These are phyloP conservation scores for Camptogramma bilineatum DNA, from an alignment of 2,888 invertebrate species.

Conservation along the genomic window DNA sequence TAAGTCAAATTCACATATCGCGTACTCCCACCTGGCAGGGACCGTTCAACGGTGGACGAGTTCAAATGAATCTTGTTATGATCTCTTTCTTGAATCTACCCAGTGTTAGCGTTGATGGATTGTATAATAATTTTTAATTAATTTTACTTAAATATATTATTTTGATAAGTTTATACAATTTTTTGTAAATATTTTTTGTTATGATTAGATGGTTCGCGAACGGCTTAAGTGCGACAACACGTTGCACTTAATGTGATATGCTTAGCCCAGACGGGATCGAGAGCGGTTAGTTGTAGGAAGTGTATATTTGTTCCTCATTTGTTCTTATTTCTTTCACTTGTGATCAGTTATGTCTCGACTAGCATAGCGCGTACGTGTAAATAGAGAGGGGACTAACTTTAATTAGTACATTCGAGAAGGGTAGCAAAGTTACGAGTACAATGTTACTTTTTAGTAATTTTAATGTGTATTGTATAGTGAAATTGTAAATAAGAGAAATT, in stretches of 20 bases:
- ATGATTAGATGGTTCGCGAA: constrained; percentile 63
- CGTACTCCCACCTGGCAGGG: constrained; percentile 70
- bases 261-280: constrained; percentile 61
- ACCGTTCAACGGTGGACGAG: constrained; percentile 46
- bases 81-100: constrained; percentile 84
- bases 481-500: constrained; percentile 84
- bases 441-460: constrained; percentile 82
- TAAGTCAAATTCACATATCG: constrained; percentile 81
- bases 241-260: constrained; percentile 76
- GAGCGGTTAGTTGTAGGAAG: constrained; percentile 75
- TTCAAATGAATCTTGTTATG: constrained; percentile 82
- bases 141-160: constrained; percentile 70
- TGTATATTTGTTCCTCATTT: constrained; percentile 82
- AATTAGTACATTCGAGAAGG: constrained; percentile 75
- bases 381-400: constrained; percentile 66
- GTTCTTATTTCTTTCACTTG: constrained; percentile 73
- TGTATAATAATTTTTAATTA: constrained; percentile 71
- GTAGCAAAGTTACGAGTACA: constrained; percentile 81
- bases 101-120: constrained; percentile 81
- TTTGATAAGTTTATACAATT: constrained; percentile 78
- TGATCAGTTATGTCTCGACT: constrained; percentile 83
- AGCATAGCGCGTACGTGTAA: constrained; percentile 73
- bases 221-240: constrained; percentile 65
- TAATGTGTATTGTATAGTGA: constrained; percentile 80
- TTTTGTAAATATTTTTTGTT: constrained; percentile 79